Base-by-base conservation (phyloP, 2,888 invertebrate genomes). In the Carabus problematicus region DNA sequence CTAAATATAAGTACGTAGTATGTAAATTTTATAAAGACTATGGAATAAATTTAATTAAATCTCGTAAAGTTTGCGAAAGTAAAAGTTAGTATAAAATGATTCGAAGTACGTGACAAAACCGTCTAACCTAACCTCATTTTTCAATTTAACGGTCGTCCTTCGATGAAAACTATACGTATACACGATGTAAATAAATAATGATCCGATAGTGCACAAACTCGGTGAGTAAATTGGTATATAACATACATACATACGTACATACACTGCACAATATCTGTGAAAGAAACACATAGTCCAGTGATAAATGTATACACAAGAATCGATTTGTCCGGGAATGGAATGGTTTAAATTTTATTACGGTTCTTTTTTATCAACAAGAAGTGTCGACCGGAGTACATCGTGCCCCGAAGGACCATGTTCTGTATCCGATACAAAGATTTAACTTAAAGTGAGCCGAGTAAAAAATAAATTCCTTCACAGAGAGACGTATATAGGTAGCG, bases 291-390 rank as follows among this genome's bases (percentile, higher is more conserved):
- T 45, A 45, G 45, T 3, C 2, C 14, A 58, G 60, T 63, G 63
- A 63, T 63, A 63, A 63, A 63, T 63, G 63, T 63, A 63, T 63
- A 52, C 8, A 62, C 67, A 64, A 49, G 70, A 73, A 73, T 73
- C 73, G 72, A 73, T 72, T 71, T 71, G 70, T 60, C 61, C 58
- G 55, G 72, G 71, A 72, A 73, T 73, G 71, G 72, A 73, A 72
- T 72, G 72, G 72, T 73, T 73, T 73, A 72, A 73, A 73, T 73
- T 73, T 73, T 72, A 73, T 72, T 73, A 73, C 72, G 55, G 43
- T 61, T 63, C 70, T 64, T 73, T n/a, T n/a, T 73, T 72, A 72
- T 73, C 71, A 62, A 54, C 54, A 16, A 29, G 29, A 29, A 41
- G 18, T 39, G 54, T 52, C 19, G 43, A 39, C 18, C 55, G 19